Base-by-base conservation (phyloP, 2,888 invertebrate genomes). In the Rhamnusium bicolor region DNA sequence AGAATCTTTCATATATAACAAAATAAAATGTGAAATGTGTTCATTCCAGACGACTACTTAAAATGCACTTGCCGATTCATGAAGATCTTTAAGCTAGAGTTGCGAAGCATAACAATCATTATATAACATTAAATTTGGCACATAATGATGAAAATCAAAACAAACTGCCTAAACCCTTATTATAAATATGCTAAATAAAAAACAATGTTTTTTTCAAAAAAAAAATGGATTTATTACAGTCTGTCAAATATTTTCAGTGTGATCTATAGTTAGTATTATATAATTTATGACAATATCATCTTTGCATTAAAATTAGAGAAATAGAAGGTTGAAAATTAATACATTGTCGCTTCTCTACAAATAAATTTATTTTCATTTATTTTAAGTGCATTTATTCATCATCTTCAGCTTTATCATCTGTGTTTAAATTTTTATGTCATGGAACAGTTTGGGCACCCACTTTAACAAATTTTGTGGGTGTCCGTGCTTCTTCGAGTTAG, bases 121-220 rank as follows among this genome's bases (percentile, higher is more conserved):
- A n/a, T n/a, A n/a, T n/a, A n/a, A n/a, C n/a, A n/a, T n/a, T n/a
- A n/a, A n/a, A n/a, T n/a, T n/a, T n/a, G n/a, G n/a, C n/a, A n/a
- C n/a, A 47, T 47, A 47, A 47, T 47, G 49, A 5, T 47, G 7
- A 47, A 47, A 47, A 47, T 47, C 49, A n/a, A n/a, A 8, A 47
- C 49, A 47, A 5, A 47, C 49, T 47, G 49, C 49, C 12, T 47
- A 47, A 47, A 47, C 49, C 49, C 49, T 47, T 47, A 47, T 47
- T 47, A 47, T 47, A 5, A 47, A 47, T 47, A 47, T 47, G 49
- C 7, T n/a, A 47, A 47, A 47, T 47, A 47, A n/a, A 47, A 47
- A 47, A 47, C 49, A 5, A 8, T 47, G 5, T 47, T 47, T 6
- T 47, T 47, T 47, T 47, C 12, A n/a, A n/a, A 4, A 8, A 8